Base-by-base conservation (phyloP, 2,888 invertebrate species). In the Polymixis flavicincta region DNA sequence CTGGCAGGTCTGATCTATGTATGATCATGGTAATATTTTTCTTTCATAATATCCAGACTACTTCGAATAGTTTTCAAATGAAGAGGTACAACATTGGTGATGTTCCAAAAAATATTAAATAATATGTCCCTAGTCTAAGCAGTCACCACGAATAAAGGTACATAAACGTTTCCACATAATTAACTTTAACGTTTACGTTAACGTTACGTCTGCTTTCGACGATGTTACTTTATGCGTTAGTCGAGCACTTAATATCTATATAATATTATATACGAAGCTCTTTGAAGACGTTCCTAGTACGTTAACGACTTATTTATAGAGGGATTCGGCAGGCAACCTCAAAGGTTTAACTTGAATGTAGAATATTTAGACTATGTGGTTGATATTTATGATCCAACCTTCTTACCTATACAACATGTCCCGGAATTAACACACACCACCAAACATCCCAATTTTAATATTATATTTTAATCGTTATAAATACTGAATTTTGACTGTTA, bases 81-180 rank as follows among this genome's bases (percentile, higher is more conserved):
- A n/a, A n/a, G n/a, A n/a, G n/a, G 50, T 19, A 19, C 28, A 32
- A 5, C 19, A 28, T 9, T 28, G 4, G 59, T 32, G 11, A 25
- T 55, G 25, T 25, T 28, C 6, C 25, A 25, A 19, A 59, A 19
- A 59, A 32, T 19, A 28, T 9, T 9, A 57, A 28, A 59, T 19
- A 9, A 19, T 17, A 22, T 5, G 61, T 55, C 2, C 61, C 2
- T 32, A 52, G 61, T 75, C 5, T 50, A 61, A 17, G 13, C 17
- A 76, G 60, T 50, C 48, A 13, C 19, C 13, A 19, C 28, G 32
- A n/a, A 52, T 78, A 52, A 48, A 57, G 48, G 66, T 54, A 78
- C 63, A 64, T 64, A 48, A 69, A 83, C 52, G 70, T 79, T 79
- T 79, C 84, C 80, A 70, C 84, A 64, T 84, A 79, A 79, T 83